These are phyloP conservation scores for Phocoena phocoena DNA, from an alignment of 2,113 vertebrate species.

Conservation along the genomic window DNA sequence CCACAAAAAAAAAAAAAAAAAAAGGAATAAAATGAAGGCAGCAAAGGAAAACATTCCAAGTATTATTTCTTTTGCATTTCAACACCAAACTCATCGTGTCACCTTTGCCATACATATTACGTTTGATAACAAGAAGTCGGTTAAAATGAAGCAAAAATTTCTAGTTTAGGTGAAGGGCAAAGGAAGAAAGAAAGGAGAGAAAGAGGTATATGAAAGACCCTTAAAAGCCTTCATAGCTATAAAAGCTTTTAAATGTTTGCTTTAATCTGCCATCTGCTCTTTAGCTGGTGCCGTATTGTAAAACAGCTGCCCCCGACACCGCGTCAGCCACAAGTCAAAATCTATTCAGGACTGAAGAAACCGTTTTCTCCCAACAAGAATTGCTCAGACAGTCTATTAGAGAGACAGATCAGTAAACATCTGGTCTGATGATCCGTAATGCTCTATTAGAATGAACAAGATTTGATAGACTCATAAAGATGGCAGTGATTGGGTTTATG, in stretches of 20 bases:
- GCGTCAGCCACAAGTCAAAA: slow-evolving; percentile 46
- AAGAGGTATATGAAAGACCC: slow-evolving; percentile 51
- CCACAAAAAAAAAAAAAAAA: neutral
- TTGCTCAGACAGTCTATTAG: neutral
- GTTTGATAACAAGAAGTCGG: slow-evolving; percentile 44
- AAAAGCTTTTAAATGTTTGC: slow-evolving; percentile 63
- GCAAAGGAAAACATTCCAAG: neutral
- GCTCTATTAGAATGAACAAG: neutral
- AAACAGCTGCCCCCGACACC: slow-evolving; percentile 1
- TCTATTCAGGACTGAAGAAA: neutral
- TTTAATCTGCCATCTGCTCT: slow-evolving; percentile 81
- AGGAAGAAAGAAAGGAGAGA: slow-evolving; percentile 49
- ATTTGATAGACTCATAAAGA: neutral
- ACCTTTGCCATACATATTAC: neutral
- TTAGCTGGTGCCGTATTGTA: slow-evolving; percentile 52
- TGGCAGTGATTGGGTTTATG: neutral
- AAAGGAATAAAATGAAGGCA: neutral
- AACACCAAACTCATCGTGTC: neutral
- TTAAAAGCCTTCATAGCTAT: slow-evolving; percentile 39
- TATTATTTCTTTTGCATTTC: neutral
- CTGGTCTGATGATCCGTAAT: neutral
- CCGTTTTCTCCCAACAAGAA: neutral
- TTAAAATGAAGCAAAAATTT: slow-evolving; percentile 51
- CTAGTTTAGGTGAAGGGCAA: neutral
- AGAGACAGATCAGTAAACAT: neutral